Conservation (phyloP, 2,113 vertebrate genomes). For the Heteronetta atricapilla region DNA sequence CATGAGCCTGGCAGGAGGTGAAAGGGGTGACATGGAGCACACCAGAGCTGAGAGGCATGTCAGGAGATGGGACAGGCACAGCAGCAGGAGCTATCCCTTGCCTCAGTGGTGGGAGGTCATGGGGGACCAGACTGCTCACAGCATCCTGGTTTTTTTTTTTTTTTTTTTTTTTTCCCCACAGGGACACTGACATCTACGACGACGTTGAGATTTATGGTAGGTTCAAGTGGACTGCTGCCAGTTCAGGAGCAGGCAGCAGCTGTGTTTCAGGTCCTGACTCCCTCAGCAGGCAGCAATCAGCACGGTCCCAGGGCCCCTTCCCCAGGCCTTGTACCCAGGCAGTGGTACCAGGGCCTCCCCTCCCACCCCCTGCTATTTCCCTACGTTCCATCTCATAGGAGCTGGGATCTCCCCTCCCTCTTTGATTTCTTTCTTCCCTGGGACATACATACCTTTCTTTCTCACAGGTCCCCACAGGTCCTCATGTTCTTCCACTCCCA, state of each 20-base stretch:
- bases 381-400: not conserved
- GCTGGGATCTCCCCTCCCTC: not conserved
- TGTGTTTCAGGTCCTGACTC: no score
- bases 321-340: not conserved
- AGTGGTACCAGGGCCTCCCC: not conserved
- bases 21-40: accelerated
- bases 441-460: not conserved
- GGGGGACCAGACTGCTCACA: not conserved
- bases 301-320: not conserved
- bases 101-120: accelerated
- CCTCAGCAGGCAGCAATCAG: not conserved
- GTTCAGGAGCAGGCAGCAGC: no score
- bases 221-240: conserved; percentile 2
- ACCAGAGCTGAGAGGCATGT: not conserved
- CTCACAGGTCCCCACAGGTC: not conserved
- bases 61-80: accelerated
- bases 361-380: not conserved
- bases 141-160: not conserved
- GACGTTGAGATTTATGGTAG: conserved; percentile 76
- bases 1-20: accelerated
- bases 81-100: not conserved
- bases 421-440: not conserved
- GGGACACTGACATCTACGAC: conserved; percentile 85
- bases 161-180: conserved; percentile 29
- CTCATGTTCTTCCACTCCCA: not conserved